These are phyloP conservation scores for Rynchops niger DNA, from an alignment of 2,113 vertebrate genomes.

Conservation along the genomic window DNA sequence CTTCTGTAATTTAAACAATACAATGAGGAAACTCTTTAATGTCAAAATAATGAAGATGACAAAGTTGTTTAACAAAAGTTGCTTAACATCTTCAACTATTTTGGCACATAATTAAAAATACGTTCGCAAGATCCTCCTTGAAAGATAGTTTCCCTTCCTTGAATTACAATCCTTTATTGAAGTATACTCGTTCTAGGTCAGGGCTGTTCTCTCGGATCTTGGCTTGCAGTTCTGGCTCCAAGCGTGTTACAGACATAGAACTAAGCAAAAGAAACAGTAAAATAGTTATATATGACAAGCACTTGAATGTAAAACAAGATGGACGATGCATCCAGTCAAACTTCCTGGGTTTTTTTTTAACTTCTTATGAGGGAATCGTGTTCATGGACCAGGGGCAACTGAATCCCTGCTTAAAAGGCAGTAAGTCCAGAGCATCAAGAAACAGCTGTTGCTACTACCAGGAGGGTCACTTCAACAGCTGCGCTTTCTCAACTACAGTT, in stretches of 20 bases:
- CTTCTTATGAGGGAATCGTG: not conserved
- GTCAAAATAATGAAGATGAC: not conserved
- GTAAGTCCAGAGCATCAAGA: not conserved
- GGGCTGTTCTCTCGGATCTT: conserved; percentile 83
- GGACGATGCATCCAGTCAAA: not conserved
- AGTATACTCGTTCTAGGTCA: conserved; percentile 86
- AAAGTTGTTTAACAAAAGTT: not conserved
- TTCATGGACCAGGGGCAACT: not conserved
- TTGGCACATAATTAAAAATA: conserved; percentile 12
- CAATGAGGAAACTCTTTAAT: not conserved
- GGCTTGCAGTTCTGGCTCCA: conserved; percentile 92
- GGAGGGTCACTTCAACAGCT: not conserved
- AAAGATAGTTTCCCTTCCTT: not conserved
- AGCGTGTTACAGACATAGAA: conserved; percentile 86
- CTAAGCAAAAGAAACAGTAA: conserved; percentile 68
- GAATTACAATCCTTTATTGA: conserved; percentile 93
- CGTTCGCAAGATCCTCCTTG: not conserved
- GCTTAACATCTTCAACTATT: not conserved
- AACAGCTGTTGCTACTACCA: not conserved
- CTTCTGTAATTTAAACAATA: conserved; percentile 20
- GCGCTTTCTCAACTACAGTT: not conserved
- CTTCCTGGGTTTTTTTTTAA: not conserved
- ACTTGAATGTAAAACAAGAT: not conserved
- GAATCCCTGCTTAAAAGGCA: not conserved
- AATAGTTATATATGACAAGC: not conserved